Conservation (phyloP, 2,113 vertebrate genomes). For the Melanerpes aurifrons region DNA sequence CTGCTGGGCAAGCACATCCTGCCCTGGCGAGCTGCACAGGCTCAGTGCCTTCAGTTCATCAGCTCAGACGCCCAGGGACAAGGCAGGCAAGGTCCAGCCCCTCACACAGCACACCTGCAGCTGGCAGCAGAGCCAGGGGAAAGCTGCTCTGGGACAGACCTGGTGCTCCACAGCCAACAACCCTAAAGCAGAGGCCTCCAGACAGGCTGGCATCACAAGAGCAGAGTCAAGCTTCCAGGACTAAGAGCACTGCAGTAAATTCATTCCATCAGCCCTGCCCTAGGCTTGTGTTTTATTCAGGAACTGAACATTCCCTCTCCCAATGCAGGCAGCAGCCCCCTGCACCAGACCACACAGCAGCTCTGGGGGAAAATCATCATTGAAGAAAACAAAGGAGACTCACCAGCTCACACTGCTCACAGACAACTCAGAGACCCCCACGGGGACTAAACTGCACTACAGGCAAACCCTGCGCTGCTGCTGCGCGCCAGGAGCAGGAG, state of each 20-base stretch:
- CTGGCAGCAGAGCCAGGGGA: constrained; percentile 18
- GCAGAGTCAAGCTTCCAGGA: constrained; percentile 46
- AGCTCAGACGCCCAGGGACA: constrained; percentile 14
- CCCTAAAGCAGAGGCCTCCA: neutral
- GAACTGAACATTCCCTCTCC: constrained; percentile 50
- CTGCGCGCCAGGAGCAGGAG: constrained; percentile 52
- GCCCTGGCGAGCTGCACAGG: neutral
- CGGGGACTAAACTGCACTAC: constrained; percentile 67
- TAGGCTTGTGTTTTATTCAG: constrained; percentile 73
- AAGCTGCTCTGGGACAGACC: neutral
- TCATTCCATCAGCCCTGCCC: constrained; percentile 60
- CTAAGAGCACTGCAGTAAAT: constrained; percentile 52
- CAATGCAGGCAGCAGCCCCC: constrained; percentile 34
- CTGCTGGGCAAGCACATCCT: neutral
- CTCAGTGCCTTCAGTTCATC: neutral
- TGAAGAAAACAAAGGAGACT: neutral
- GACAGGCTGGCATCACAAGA: constrained; percentile 21
- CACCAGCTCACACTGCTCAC: constrained; percentile 63
- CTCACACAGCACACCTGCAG: neutral
- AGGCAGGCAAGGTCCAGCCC: constrained; percentile 11
- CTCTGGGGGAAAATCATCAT: neutral
- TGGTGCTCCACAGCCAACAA: neutral
- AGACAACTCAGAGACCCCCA: constrained; percentile 61
- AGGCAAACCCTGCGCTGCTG: constrained; percentile 58
- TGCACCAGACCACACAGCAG: constrained; percentile 55